Conservation (phyloP, 2,797 vertebrate genomes). For the Darevskia nairensis region DNA sequence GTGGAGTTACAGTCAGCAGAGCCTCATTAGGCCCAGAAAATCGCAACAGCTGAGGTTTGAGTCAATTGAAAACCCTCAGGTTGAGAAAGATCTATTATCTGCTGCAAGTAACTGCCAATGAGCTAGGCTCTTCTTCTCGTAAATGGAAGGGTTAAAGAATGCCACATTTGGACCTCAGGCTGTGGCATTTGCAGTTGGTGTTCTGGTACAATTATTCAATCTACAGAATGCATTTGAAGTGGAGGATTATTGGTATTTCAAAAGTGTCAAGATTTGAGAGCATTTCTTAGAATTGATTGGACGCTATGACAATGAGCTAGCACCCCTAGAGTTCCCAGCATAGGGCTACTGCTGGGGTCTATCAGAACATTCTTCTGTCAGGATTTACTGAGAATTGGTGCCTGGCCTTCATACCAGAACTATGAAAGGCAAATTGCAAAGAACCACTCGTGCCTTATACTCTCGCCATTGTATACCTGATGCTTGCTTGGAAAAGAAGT, state of each 20-base stretch:
- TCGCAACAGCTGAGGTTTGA: slow-evolving; percentile 62
- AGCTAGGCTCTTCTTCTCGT: slow-evolving; percentile 48
- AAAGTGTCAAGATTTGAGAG: slow-evolving; percentile 43
- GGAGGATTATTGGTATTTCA: slow-evolving; percentile 59
- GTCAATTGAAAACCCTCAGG: slow-evolving; percentile 54
- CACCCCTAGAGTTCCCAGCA: slow-evolving; percentile 59
- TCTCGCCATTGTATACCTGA: slow-evolving; percentile 58
- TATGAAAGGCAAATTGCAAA: slow-evolving; percentile 57
- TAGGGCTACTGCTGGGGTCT: slow-evolving; percentile 50
- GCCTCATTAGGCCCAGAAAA: slow-evolving; percentile 64
- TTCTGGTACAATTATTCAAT: slow-evolving; percentile 56
- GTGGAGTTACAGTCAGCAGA: slow-evolving; percentile 57
- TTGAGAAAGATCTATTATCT: slow-evolving; percentile 59
- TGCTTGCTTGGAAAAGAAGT: slow-evolving; percentile 55
- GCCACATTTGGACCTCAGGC: slow-evolving; percentile 50
- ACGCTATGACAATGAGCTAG: slow-evolving; percentile 57
- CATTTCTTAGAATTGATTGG: slow-evolving; percentile 34
- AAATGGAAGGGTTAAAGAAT: slow-evolving; percentile 71
- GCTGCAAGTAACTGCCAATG: slow-evolving; percentile 41
- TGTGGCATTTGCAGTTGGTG: slow-evolving; percentile 31
- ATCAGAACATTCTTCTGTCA: slow-evolving; percentile 51
- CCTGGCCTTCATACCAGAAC: slow-evolving; percentile 51
- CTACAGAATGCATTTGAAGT: slow-evolving; percentile 47
- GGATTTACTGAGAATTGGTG: slow-evolving; percentile 53
- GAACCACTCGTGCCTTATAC: slow-evolving; percentile 49